Evolutionary conservation across 1,140 invertebrate genomes (phyloP).

Genomic region (Drosophila mauritiana): DNA sequence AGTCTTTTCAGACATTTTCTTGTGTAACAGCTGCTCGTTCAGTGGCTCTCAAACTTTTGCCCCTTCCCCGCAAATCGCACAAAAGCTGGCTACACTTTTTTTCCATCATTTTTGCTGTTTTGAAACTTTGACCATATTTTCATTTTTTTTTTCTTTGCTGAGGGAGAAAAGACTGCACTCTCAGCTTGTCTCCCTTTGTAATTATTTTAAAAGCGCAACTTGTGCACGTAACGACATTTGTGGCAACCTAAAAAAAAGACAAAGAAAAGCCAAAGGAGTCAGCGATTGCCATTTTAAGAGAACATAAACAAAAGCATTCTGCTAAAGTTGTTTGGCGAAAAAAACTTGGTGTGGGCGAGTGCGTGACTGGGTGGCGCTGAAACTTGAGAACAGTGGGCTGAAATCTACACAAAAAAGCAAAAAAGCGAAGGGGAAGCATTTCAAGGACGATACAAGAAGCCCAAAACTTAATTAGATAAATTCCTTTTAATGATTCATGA

Average conservation of each 20-base stretch:
- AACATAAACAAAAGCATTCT: constrained; percentile 72
- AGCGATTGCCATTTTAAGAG: constrained; percentile 75
- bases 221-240: constrained; percentile 81
- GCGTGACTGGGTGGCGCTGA: constrained; percentile 21
- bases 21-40: constrained; percentile 67
- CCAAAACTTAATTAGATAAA: constrained; percentile 41
- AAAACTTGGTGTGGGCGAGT: constrained; percentile 32
- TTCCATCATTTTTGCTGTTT: constrained; percentile 28
- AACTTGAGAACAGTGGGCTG: constrained; percentile 38
- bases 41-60: constrained; percentile 64
- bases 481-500: constrained; percentile 39
- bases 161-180: constrained; percentile 20
- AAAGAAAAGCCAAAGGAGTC: constrained; percentile 49
- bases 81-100: constrained; percentile 68
- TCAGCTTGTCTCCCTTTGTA: constrained; percentile 56
- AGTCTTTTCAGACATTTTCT: constrained; percentile 19
- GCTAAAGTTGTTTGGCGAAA: constrained; percentile 43
- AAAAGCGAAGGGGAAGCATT: background rate
- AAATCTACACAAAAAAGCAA: background rate
- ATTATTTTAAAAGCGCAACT: constrained; percentile 83
- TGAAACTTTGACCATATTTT: constrained; percentile 60
- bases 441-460: background rate
- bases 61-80: constrained; percentile 40
- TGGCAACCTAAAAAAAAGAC: constrained; percentile 45
- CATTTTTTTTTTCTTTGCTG: constrained; percentile 9